phyloP scores from a whole-genome alignment of 2,113 vertebrate species.

The Galeopterus variegatus region DNA sequence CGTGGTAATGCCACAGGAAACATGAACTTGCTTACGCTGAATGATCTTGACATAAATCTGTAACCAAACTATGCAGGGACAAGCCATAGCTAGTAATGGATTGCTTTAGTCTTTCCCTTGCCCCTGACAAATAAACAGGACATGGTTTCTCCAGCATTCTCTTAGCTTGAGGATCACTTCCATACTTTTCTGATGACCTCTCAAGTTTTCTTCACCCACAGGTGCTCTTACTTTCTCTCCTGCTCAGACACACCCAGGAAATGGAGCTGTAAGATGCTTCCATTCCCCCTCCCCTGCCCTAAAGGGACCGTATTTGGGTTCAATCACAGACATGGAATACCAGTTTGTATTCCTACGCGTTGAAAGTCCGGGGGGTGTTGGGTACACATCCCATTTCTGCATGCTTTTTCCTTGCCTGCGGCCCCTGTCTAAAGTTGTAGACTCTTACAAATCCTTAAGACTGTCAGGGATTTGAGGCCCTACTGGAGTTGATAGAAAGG shows the following conservation, averaged over 20 bases:
- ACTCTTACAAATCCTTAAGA: neutral
- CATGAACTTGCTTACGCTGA: neutral
- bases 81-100: neutral
- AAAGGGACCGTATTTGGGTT: neutral
- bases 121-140: neutral
- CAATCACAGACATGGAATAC: neutral
- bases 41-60: neutral
- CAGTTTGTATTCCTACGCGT: too few species aligned
- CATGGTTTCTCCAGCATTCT: neutral
- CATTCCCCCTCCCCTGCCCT: neutral
- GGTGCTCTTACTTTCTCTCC: neutral
- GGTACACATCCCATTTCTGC: neutral
- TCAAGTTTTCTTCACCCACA: neutral
- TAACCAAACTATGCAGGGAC: neutral
- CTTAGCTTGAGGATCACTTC: neutral
- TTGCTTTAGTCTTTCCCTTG: neutral
- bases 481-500: neutral
- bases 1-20: neutral
- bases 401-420: neutral
- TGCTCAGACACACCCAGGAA: neutral
- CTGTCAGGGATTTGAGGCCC: neutral
- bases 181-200: neutral
- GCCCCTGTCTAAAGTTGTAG: neutral
- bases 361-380: neutral
- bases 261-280: neutral